phyloP scores from a whole-genome alignment of 2,113 vertebrate species.

The Ursus arctos region DNA sequence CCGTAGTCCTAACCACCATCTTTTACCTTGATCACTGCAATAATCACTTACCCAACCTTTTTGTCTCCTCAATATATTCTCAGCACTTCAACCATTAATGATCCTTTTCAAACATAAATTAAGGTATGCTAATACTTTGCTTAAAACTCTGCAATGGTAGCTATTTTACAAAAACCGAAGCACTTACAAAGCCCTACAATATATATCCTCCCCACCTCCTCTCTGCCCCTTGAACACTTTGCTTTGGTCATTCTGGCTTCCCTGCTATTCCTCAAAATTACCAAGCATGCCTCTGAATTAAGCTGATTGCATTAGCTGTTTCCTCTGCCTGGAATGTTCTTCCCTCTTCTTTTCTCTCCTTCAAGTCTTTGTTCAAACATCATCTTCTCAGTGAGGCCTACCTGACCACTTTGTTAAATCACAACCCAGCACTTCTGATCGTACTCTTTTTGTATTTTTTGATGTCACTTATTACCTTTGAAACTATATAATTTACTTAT shows the following conservation, averaged over 20 bases:
- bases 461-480: neutral
- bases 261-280: neutral
- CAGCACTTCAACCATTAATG: neutral
- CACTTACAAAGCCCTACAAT: neutral
- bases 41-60: neutral
- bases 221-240: neutral
- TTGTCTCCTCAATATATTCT: neutral
- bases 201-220: neutral
- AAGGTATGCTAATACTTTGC: neutral
- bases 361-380: neutral
- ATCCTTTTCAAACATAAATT: neutral
- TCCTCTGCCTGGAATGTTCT: neutral
- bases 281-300: neutral
- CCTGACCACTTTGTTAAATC: neutral
- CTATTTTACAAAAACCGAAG: neutral
- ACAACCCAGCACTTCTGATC: neutral
- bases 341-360: neutral
- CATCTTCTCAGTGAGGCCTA: neutral
- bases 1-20: neutral
- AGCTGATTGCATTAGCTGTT: neutral
- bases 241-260: neutral
- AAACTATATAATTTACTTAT: constrained; percentile 6
- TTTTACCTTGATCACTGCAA: neutral
- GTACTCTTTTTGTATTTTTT: neutral
- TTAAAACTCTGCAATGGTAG: neutral